These are phyloP conservation scores for Drosophila melanica DNA, from an alignment of 1,140 invertebrate genomes.

Conservation along the genomic window DNA sequence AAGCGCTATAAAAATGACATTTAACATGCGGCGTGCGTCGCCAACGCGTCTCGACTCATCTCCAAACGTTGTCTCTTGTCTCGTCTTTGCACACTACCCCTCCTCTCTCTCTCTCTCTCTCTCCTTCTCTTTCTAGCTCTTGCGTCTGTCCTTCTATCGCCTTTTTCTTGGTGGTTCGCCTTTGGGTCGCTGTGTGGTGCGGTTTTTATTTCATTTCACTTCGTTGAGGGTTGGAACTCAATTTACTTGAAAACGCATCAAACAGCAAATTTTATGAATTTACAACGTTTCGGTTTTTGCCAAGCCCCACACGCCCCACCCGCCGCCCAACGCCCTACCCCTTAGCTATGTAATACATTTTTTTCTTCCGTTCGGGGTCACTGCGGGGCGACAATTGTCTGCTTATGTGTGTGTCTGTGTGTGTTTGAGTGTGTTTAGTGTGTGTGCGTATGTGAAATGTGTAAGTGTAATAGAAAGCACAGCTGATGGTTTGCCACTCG, in stretches of 20 bases:
- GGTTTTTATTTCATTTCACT: slow-evolving; percentile 82
- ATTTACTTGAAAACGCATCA: slow-evolving; percentile 82
- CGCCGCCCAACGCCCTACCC: background rate
- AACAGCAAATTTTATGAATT: slow-evolving; percentile 83
- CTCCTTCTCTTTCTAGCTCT: background rate
- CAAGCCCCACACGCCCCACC: background rate
- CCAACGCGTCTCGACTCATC: slow-evolving; percentile 57
- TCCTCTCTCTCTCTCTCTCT: background rate
- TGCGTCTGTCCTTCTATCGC: background rate
- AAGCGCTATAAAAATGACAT: slow-evolving; percentile 82
- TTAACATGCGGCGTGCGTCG: slow-evolving; percentile 80
- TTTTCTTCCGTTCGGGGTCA: slow-evolving; percentile 64
- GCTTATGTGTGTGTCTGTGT: slow-evolving; percentile 49
- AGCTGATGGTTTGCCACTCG: slow-evolving; percentile 66
- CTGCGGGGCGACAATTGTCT: slow-evolving; percentile 74
- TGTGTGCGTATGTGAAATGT: slow-evolving; percentile 64
- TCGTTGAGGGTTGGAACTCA: slow-evolving; percentile 80
- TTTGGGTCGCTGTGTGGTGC: slow-evolving; percentile 53
- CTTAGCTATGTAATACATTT: slow-evolving; percentile 30
- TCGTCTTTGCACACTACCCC: no score
- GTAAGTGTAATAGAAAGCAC: slow-evolving; percentile 80
- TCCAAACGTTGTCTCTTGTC: background rate
- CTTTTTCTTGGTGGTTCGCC: slow-evolving; percentile 21
- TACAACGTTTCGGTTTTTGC: slow-evolving; percentile 74
- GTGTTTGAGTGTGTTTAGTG: slow-evolving; percentile 64